Evolutionary conservation across 2,888 invertebrate genomes (phyloP).

Genomic region (Emesis furor): DNA sequence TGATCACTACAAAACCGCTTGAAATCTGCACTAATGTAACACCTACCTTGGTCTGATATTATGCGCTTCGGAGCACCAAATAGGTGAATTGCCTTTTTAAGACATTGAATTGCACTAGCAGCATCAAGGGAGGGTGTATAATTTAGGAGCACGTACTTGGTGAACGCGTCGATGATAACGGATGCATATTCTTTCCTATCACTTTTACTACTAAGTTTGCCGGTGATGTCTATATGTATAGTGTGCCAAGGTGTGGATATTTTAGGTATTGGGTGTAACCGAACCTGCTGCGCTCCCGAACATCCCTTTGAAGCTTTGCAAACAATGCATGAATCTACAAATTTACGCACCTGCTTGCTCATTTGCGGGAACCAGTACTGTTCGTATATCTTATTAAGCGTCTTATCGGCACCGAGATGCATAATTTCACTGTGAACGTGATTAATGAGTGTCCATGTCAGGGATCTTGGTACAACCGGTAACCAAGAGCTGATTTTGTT

Average conservation of each 20-base stretch:
- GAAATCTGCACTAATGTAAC: conserved; percentile 34
- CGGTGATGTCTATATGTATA: conserved; percentile 73
- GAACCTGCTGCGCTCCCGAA: conserved; percentile 64
- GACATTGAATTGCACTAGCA: conserved; percentile 45
- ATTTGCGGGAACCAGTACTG: conserved; percentile 75
- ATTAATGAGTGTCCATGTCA: conserved; percentile 73
- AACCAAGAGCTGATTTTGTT: conserved; percentile 57
- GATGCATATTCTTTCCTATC: conserved; percentile 63
- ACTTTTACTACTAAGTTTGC: conserved; percentile 76
- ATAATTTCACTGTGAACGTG: conserved; percentile 70
- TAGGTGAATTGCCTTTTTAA: conserved; percentile 63
- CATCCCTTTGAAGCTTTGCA: conserved; percentile 65
- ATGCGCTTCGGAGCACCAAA: conserved; percentile 58
- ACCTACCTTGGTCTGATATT: conserved; percentile 57
- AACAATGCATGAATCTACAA: conserved; percentile 50
- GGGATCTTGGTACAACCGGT: conserved; percentile 68
- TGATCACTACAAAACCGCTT: conserved; percentile 43
- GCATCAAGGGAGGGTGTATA: conserved; percentile 56
- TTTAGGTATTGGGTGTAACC: conserved; percentile 71
- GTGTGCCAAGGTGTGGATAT: conserved; percentile 72
- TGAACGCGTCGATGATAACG: conserved; percentile 70
- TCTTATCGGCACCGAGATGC: conserved; percentile 74
- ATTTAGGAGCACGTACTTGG: conserved; percentile 70
- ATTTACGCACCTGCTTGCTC: conserved; percentile 66
- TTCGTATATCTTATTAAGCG: conserved; percentile 73